Evolutionary conservation across 2,797 vertebrate genomes (phyloP).

Genomic region (Pelochelys cantorii): DNA sequence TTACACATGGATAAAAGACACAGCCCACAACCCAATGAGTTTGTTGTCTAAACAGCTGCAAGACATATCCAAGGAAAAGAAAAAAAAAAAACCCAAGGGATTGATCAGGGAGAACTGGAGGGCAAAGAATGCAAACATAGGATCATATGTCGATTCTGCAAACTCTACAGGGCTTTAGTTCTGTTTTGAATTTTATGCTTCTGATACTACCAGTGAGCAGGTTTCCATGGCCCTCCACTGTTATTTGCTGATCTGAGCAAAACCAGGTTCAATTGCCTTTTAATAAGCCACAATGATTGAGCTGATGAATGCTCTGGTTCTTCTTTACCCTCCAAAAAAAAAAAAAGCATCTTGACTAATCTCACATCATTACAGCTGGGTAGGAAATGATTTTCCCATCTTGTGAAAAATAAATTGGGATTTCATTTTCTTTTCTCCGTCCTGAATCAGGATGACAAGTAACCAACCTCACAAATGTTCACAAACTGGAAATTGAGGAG

Average conservation of each 20-base stretch:
- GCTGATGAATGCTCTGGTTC: constrained; percentile 7
- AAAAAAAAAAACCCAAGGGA: background rate
- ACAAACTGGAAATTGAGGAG: background rate
- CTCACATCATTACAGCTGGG: background rate
- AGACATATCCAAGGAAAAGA: background rate
- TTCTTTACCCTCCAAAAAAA: background rate
- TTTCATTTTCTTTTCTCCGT: background rate
- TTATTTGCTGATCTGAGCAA: accelerated
- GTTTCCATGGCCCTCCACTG: background rate
- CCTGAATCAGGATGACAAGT: background rate
- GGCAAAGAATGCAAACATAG: background rate
- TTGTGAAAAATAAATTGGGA: background rate
- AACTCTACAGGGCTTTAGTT: accelerated
- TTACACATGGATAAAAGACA: background rate
- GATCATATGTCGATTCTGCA: background rate
- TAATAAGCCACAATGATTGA: background rate
- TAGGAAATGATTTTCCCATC: background rate
- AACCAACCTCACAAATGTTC: background rate
- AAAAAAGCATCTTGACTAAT: background rate
- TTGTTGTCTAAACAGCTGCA: background rate
- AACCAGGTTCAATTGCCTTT: background rate
- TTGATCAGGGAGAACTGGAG: background rate
- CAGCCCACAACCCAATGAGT: background rate
- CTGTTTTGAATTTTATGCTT: background rate
- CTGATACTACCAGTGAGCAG: background rate